Percentiles rank a stretch among this genome's conserved stretches.
Conservation (phyloP, 1,140 invertebrate genomes). For the Pachypsylla venusta region DNA sequence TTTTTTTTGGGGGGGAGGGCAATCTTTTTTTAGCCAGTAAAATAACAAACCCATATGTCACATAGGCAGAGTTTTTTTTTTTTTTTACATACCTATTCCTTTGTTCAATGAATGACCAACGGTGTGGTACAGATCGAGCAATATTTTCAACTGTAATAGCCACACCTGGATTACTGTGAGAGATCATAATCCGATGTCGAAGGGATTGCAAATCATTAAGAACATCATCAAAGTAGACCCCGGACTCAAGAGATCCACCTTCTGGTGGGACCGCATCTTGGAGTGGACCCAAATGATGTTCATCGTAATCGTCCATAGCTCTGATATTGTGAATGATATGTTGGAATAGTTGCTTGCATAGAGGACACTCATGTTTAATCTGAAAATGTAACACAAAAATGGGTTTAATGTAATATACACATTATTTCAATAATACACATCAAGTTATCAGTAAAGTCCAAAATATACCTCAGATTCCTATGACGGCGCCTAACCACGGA, state of each 20-base stretch:
- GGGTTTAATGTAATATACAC: neutral
- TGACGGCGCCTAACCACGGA: too few relatives aligned
- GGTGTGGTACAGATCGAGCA: too few relatives aligned
- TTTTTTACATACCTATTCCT: too few relatives aligned
- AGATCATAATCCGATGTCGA: neutral
- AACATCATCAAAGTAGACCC: neutral
- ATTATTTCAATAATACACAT: too few relatives aligned
- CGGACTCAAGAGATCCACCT: neutral
- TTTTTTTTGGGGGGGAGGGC: too few relatives aligned
- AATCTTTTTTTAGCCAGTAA: too few relatives aligned
- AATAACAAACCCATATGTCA: too few relatives aligned
- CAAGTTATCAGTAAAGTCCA: too few relatives aligned
- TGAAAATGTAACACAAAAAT: conserved; percentile 18
- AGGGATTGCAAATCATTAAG: neutral
- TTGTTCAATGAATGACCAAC: too few relatives aligned
- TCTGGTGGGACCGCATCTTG: neutral
- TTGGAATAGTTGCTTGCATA: conserved; percentile 81
- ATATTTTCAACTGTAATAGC: neutral
- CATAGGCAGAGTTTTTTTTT: too few relatives aligned
- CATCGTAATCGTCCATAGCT: conserved; percentile 71
- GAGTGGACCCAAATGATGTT: conserved; percentile 45
- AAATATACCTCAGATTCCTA: too few relatives aligned
- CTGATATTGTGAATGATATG: conserved; percentile 84
- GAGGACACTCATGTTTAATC: conserved; percentile 81
- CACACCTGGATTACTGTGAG: neutral